These are phyloP conservation scores for Tichodroma muraria DNA, from an alignment of 2,113 vertebrate genomes.

Conservation along the genomic window DNA sequence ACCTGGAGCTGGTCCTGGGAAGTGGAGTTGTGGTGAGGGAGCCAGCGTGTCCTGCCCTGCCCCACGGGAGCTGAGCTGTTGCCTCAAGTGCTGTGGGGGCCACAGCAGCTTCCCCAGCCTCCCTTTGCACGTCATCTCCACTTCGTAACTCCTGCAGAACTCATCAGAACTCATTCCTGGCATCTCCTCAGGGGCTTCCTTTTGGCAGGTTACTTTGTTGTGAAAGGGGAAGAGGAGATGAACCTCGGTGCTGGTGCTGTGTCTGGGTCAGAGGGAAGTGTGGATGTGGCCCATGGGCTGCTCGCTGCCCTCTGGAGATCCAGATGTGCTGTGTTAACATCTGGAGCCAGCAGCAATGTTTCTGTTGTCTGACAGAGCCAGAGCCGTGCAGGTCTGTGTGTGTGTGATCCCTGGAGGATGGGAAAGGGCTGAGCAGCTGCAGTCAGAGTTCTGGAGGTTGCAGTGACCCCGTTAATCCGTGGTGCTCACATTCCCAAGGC, in stretches of 20 bases:
- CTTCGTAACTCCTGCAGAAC: background rate
- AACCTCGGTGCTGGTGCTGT: background rate
- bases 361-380: background rate
- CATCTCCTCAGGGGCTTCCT: background rate
- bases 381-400: rapidly evolving
- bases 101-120: background rate
- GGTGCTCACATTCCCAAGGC: background rate
- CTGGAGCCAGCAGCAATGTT: background rate
- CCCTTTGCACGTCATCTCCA: background rate
- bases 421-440: background rate
- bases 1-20: background rate
- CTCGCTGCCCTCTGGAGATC: background rate
- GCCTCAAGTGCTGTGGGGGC: background rate
- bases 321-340: background rate
- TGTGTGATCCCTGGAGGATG: background rate
- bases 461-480: background rate
- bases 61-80: background rate
- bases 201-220: background rate
- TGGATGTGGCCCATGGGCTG: rapidly evolving
- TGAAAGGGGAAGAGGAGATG: background rate
- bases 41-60: rapidly evolving
- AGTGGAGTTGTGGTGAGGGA: background rate
- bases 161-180: background rate
- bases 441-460: background rate
- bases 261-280: background rate